phyloP scores from a whole-genome alignment of 2,113 vertebrate genomes.

The Prionailurus viverrinus region DNA sequence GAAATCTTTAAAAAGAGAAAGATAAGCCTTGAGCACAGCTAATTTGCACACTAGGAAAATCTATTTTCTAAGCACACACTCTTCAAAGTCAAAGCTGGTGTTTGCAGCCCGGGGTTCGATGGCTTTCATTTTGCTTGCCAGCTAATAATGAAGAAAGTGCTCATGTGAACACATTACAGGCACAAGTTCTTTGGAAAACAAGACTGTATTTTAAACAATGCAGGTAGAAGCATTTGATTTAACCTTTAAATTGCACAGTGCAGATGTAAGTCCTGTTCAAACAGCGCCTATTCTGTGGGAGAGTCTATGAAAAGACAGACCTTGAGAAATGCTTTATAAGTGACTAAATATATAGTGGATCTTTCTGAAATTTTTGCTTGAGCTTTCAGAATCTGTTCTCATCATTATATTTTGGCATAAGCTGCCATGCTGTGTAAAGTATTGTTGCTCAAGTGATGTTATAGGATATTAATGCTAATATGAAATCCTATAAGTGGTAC shows the following conservation, averaged over 20 bases:
- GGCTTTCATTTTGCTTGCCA: not conserved
- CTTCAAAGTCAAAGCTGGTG: not conserved
- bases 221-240: not conserved
- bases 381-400: not conserved
- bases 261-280: not conserved
- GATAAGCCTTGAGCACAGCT: not conserved
- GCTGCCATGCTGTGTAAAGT: not conserved
- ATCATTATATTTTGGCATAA: constrained; percentile 49
- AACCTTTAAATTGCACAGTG: not conserved
- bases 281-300: not conserved
- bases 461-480: not conserved
- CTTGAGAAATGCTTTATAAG: not conserved
- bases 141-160: not conserved
- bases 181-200: not conserved
- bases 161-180: not conserved
- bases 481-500: not conserved
- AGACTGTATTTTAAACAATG: constrained; percentile 16
- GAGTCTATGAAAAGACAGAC: constrained; percentile 19
- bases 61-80: not conserved
- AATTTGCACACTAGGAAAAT: constrained; percentile 37
- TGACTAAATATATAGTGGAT: not conserved
- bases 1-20: not conserved
- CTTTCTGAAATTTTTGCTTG: constrained; percentile 47
- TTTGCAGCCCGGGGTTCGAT: not conserved
- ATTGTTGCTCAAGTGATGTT: not conserved